Evolutionary conservation across 2,888 invertebrate species (phyloP), one percentile per base, ranked within the genome.

Genomic region (Sarcophaga caerulescens): DNA sequence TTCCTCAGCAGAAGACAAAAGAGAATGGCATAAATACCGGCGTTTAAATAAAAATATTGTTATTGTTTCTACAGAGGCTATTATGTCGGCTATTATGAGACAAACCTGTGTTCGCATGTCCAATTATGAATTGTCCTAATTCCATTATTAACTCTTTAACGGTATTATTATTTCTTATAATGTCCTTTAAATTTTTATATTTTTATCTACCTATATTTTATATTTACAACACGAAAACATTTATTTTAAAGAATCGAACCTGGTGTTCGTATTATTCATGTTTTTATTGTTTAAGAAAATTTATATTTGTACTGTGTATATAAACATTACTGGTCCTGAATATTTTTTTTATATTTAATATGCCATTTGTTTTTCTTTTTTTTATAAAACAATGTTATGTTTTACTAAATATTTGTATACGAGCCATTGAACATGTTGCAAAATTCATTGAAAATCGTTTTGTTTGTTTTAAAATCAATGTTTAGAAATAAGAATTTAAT

Each of bases 41-140:
- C 89, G 89, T 47, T 23, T 47, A 14, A 88, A 88, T 78, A 73
- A 74, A 21, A 88, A 90, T 63, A 85, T 90, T 21, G 70, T 85
- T 8, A 89, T 90, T 65, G 88, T 90, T 5, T 87, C 88, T 65
- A 89, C 89, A 10, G 90, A 90, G 66, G 90, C 89, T 25, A 85
- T 91, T n/a, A 89, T 91, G 89, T 74, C 89, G 1, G 82, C 90
- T 6, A 88, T 91, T 52, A 89, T 91, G 89, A 89, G 89, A 45
- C 91, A 91, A 78, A 82, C 73, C 17, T 73, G 87, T 52, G 74
- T 65, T 4, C 84, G 87, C 4, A 83, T 90, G 70, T 81, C 70
- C 60, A 78, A 57, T 69, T 85, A 85, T 73, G 70, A 71, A 2
- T 83, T 88, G 71, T 87, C 81, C 44, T 89, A 88, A 87, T 63